phyloP scores from a whole-genome alignment of 2,113 vertebrate genomes.

The Bos indicus region DNA sequence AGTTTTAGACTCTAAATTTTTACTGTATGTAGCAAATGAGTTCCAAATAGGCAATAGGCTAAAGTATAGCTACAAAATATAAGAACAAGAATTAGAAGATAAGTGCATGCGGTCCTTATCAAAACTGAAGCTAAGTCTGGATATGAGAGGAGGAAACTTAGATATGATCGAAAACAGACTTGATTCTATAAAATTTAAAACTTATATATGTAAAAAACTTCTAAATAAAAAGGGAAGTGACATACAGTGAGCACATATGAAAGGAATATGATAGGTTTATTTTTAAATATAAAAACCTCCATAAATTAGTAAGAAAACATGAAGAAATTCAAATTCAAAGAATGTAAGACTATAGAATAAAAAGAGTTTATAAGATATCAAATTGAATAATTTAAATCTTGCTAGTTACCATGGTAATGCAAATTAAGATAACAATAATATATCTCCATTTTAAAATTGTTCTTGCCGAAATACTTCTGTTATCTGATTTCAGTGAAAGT shows the following conservation, averaged over 20 bases:
- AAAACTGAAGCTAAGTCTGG: neutral
- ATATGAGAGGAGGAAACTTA: neutral
- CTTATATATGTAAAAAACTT: neutral
- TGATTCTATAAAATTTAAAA: neutral
- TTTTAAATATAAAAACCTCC: neutral
- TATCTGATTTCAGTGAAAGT: neutral
- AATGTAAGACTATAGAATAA: neutral
- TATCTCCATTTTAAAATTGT: neutral
- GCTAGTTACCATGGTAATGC: neutral
- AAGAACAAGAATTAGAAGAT: constrained; percentile 1
- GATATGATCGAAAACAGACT: neutral
- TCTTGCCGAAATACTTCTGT: neutral
- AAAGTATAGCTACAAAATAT: neutral
- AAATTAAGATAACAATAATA: constrained; percentile 23
- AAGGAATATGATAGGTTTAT: neutral
- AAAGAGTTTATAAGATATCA: neutral
- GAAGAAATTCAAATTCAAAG: constrained; percentile 1
- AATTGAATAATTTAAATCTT: constrained; percentile 24
- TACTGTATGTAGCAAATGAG: neutral
- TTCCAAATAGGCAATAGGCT: neutral
- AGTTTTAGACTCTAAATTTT: neutral
- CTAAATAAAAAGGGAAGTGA: neutral
- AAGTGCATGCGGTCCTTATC: neutral
- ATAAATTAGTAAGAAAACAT: neutral
- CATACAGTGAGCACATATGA: neutral